Evolutionary conservation across 2,797 vertebrate genomes (phyloP).

Genomic region (Syndactyla subalaris): DNA sequence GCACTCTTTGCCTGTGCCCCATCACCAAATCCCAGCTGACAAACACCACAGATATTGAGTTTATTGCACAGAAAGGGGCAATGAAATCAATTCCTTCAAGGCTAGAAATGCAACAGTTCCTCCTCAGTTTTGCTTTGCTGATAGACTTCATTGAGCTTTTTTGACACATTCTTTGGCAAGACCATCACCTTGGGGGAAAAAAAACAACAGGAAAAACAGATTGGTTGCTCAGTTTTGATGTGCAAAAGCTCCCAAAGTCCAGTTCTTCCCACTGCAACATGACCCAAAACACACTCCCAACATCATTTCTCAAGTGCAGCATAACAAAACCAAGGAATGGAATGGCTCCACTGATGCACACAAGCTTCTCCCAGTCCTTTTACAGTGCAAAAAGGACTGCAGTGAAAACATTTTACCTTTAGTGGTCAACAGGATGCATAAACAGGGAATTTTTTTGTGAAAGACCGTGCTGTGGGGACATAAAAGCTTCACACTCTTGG

Average conservation of each 20-base stretch:
- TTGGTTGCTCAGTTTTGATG: neutral
- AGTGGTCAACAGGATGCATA: accelerated
- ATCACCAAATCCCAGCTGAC: neutral
- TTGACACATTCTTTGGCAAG: neutral
- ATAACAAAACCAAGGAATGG: neutral
- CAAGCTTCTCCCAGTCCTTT: neutral
- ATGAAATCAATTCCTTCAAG: neutral
- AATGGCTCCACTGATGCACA: neutral
- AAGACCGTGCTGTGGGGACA: too few relatives aligned
- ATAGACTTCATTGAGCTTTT: neutral
- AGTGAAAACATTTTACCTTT: neutral
- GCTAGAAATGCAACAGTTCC: neutral
- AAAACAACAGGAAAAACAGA: neutral
- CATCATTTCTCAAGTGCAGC: neutral
- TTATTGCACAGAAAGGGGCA: neutral
- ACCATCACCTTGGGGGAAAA: neutral
- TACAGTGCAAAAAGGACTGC: neutral
- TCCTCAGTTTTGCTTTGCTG: neutral
- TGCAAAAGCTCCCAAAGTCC: neutral
- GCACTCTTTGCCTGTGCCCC: neutral
- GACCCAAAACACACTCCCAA: neutral
- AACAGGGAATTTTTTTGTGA: neutral
- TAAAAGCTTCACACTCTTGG: neutral
- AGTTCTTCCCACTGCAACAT: neutral
- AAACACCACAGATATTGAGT: neutral